A percentile compares a stretch with the other conserved stretches of the same genome.
phyloP scores from a whole-genome alignment of 2,888 invertebrate species.

The Melanchra persicariae region DNA sequence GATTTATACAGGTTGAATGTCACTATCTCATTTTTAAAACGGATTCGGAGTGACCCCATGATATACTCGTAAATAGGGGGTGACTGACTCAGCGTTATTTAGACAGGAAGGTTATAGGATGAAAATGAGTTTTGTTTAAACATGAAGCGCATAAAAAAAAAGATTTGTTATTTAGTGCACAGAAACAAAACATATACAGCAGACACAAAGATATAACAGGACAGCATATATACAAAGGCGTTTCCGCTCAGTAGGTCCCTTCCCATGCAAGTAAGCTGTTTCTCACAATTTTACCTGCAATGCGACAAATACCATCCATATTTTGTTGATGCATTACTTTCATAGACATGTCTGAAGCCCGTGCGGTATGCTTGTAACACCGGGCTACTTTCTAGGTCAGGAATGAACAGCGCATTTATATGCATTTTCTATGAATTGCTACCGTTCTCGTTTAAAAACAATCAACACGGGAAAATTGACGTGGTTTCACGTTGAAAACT shows the following conservation, averaged over 20 bases:
- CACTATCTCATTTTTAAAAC: too few species aligned
- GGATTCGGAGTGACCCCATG: too few species aligned
- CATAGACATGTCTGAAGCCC: not conserved
- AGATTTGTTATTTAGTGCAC: too few species aligned
- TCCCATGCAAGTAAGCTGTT: not conserved
- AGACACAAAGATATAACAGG: too few species aligned
- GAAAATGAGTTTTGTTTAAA: too few species aligned
- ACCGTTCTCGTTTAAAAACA: conserved; percentile 47
- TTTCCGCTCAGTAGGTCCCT: not conserved
- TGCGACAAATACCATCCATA: conserved; percentile 16
- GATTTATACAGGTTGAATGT: too few species aligned
- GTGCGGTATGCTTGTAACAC: conserved; percentile 28
- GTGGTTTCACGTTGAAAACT: conserved; percentile 24
- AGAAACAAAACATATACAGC: too few species aligned
- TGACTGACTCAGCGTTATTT: too few species aligned
- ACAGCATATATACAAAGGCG: not conserved
- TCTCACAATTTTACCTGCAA: conserved; percentile 25
- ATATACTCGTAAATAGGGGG: too few species aligned
- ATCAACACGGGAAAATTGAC: conserved; percentile 42
- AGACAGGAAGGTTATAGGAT: too few species aligned
- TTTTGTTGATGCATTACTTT: conserved; percentile 15
- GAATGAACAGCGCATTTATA: conserved; percentile 36
- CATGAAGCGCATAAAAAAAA: too few species aligned
- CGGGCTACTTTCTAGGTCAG: conserved; percentile 43
- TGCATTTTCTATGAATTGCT: conserved; percentile 48